These are phyloP conservation scores for Keiferia lycopersicella DNA, from an alignment of 2,888 invertebrate genomes.

Conservation along the genomic window DNA sequence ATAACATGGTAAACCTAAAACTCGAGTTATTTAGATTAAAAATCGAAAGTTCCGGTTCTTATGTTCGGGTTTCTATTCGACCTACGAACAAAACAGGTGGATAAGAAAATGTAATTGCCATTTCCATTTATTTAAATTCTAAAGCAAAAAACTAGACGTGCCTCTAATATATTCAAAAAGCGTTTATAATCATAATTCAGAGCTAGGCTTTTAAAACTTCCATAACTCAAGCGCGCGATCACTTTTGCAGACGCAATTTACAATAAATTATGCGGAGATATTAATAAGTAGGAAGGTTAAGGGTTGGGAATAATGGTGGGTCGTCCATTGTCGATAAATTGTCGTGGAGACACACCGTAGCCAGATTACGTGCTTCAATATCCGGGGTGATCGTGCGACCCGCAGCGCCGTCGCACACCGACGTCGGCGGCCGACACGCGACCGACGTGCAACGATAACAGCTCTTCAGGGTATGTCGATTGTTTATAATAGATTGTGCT, in stretches of 20 bases:
- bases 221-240: constrained; percentile 64
- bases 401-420: constrained; percentile 22
- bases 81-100: too few relatives aligned
- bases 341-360: constrained; percentile 75
- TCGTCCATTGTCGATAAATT: constrained; percentile 80
- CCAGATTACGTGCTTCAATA: constrained; percentile 81
- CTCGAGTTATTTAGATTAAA: too few relatives aligned
- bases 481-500: too few relatives aligned
- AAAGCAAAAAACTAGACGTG: neutral
- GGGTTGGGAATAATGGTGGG: constrained; percentile 75
- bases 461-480: constrained; percentile 20
- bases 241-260: constrained; percentile 76
- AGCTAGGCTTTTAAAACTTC: constrained; percentile 32
- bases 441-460: neutral
- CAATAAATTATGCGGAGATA: constrained; percentile 81
- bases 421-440: neutral
- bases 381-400: constrained; percentile 60
- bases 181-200: constrained; percentile 32
- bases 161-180: constrained; percentile 6
- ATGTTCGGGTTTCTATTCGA: too few relatives aligned
- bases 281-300: constrained; percentile 79
- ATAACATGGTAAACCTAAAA: too few relatives aligned
- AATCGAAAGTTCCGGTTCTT: too few relatives aligned
- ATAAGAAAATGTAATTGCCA: neutral
- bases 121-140: neutral